phyloP scores from a whole-genome alignment of 2,888 invertebrate genomes.

The Dione vanillae region DNA sequence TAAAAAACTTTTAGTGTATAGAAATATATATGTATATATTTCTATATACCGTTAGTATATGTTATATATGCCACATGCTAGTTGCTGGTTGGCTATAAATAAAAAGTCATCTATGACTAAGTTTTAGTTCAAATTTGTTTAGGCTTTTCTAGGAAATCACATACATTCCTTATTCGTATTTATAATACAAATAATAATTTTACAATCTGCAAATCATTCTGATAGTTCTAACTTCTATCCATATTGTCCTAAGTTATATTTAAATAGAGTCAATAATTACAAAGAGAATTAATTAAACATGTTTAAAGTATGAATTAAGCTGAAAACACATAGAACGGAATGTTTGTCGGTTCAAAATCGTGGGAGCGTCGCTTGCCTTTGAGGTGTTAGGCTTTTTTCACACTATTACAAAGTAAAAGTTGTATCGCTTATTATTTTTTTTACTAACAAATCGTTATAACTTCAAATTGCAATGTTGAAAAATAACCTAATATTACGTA shows the following conservation, averaged over 20 bases:
- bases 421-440: neutral
- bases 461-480: neutral
- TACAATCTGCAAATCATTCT: too few species aligned
- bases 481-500: neutral
- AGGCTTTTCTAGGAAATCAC: too few species aligned
- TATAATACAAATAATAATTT: too few species aligned
- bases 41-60: too few species aligned
- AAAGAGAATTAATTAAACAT: slow-evolving; percentile 16
- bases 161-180: too few species aligned
- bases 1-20: too few species aligned
- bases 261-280: neutral
- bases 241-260: neutral
- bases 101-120: too few species aligned
- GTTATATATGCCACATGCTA: too few species aligned
- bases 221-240: neutral
- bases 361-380: slow-evolving; percentile 21
- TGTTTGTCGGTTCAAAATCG: slow-evolving; percentile 18
- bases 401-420: neutral
- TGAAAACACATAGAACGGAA: slow-evolving; percentile 23
- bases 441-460: neutral
- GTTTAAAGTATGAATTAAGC: slow-evolving; percentile 16
- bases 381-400: slow-evolving; percentile 16
- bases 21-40: too few species aligned
- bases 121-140: too few species aligned
- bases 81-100: too few species aligned